Evolutionary conservation across 2,113 vertebrate genomes (phyloP), one percentile per base, ranked within the genome.

Genomic region (Hipposideros armiger): DNA sequence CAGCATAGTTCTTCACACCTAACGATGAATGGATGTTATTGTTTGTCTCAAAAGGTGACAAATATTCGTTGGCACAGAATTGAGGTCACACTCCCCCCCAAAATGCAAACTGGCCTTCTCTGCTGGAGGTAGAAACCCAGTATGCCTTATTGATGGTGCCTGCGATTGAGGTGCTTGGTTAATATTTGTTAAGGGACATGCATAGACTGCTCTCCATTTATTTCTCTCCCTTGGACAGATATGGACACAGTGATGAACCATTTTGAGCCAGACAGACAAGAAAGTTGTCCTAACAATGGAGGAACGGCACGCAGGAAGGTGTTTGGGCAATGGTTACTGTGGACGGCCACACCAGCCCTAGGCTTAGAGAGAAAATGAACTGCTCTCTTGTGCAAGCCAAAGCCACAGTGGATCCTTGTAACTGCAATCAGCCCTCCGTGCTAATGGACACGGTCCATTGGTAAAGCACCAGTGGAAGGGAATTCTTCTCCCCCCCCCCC

Each of bases 251-350:
- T 8, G 2, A 30, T 19, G n/a, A 70, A 17, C 20, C 54, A 60
- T 62, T 28, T 1, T 7, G 32, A 66, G 45, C 78, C 70, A n/a
- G 26, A 28, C 30, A 60, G 82, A 76, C 11, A 50, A 32, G n/a
- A 14, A 52, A 42, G 40, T 30, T 52, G 11, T 16, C 20, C 17
- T 40, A 2, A 7, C 11, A 9, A 58, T 11, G 26, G 47, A 85
- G 42, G 28, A 58, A 9, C 3, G 16, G 20, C 2, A 14, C 20
- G 60, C 17, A 30, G 87, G 54, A 36, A 74, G 11, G 9, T 4
- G 15, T 47, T 19, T 6, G 3, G 45, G 40, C 22, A 16, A 50
- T 36, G 47, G 67, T 50, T 14, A 3, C 15, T 9, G 0, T 4
- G 22, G 4, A 36, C 1, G 4, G 14, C 19, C 24, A 9, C 20